Base-by-base conservation (phyloP, 2,888 invertebrate genomes). In the Subacronicta megacephala region DNA sequence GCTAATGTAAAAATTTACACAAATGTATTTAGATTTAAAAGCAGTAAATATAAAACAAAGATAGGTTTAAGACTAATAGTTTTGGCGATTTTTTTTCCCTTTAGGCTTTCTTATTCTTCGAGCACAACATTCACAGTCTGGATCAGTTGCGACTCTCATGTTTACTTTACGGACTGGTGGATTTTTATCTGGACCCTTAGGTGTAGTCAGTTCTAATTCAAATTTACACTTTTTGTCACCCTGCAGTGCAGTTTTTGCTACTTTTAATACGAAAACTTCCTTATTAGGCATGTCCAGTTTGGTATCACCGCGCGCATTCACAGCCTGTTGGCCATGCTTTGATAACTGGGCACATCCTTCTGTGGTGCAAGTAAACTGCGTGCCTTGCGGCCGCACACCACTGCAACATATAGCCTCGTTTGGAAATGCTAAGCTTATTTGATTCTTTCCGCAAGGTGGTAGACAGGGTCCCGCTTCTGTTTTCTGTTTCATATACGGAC, bases 141-240 rank as follows among this genome's bases (percentile, higher is more conserved):
- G 81, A 29, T 93, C 90, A 7, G 92, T 91, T 68, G 90, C 91
- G 33, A 90, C 75, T 70, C 82, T 83, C 35, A 77, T 78, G 72
- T 89, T 84, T 17, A 77, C 71, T 85, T 88, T 90, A 73, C 82
- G 40, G 7, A 95, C 85, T 0, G 95, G 95, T 0, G 94, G 94
- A 57, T 93, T 93, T 59, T 95, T 91, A 55, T 95, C 95, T 0
- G 93, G 91, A 0, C 95, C 95, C 74, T 95, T 96, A 0, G 96
- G 96, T 0, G 96, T 95, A 50, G 95, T 95, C 76, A 96, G 87
- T 79, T 96, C 96, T 72, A 96, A 75, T 83, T 96, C 96, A 23
- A 93, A 53, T 83, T 95, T 96, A 47, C 95, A 95, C 83, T 96
- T 96, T 76, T 95, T 95, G 49, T 95, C 95, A 0, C 93, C 94